Percentiles rank a stretch among this genome's conserved stretches.
Evolutionary conservation across 2,888 invertebrate species (phyloP).

Genomic region (Hoplodrina blanda): DNA sequence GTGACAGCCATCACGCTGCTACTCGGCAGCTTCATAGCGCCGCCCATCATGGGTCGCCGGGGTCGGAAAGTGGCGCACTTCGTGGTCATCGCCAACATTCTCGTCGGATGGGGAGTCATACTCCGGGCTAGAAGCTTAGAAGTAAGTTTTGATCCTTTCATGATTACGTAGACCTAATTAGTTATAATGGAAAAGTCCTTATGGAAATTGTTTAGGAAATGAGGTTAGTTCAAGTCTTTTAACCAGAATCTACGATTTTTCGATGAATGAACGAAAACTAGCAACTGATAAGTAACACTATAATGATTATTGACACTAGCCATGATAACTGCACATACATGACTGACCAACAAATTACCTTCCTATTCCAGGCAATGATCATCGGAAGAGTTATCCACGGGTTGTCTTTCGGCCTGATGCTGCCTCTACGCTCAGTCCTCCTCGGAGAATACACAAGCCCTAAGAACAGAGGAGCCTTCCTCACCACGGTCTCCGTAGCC

Average conservation of each 20-base stretch:
- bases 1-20: slow-evolving; percentile 69
- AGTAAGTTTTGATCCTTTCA: slow-evolving; percentile 45
- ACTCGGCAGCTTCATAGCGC: slow-evolving; percentile 71
- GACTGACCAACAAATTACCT: neutral
- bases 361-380: slow-evolving; percentile 72
- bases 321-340: too few species aligned
- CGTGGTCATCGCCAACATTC: slow-evolving; percentile 82
- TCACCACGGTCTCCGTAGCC: slow-evolving; percentile 90
- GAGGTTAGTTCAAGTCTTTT: too few species aligned
- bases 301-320: neutral
- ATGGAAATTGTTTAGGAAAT: too few species aligned
- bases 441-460: slow-evolving; percentile 91
- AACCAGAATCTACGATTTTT: too few species aligned
- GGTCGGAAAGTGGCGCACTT: slow-evolving; percentile 88
- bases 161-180: slow-evolving; percentile 13
- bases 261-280: too few species aligned
- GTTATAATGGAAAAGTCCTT: neutral
- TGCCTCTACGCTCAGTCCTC: slow-evolving; percentile 86
- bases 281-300: too few species aligned
- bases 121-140: slow-evolving; percentile 77
- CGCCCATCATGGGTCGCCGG: slow-evolving; percentile 84
- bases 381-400: slow-evolving; percentile 80
- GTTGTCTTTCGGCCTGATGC: slow-evolving; percentile 87
- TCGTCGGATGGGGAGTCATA: slow-evolving; percentile 88
- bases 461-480: slow-evolving; percentile 91